Conservation (phyloP, 2,888 invertebrate species). For the Phoenoteleia sp. region DNA sequence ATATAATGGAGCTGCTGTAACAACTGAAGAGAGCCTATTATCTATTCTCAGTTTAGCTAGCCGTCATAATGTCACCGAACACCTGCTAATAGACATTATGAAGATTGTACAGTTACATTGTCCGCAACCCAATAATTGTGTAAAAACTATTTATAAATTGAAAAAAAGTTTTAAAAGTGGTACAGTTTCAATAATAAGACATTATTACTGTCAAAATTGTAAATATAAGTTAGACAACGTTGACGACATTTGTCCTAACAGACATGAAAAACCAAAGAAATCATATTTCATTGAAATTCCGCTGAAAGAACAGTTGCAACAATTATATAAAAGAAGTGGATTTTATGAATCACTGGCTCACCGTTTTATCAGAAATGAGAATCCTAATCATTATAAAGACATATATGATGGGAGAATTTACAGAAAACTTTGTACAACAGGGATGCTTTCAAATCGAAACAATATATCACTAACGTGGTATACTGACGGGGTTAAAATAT, state of each 20-base stretch:
- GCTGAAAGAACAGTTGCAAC: not conserved
- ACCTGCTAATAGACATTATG: not conserved
- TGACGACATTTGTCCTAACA: not conserved
- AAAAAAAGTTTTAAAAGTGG: not conserved
- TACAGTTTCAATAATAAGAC: not conserved
- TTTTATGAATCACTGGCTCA: not conserved
- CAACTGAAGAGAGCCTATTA: not conserved
- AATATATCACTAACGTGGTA: constrained; percentile 12
- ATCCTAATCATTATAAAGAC: not conserved
- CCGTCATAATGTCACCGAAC: not conserved
- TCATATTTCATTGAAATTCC: constrained; percentile 13
- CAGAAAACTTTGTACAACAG: not conserved
- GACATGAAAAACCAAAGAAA: not conserved
- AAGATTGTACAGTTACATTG: not conserved
- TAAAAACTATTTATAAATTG: not conserved
- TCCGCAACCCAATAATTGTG: no score
- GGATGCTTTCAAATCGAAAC: not conserved
- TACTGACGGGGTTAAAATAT: constrained; percentile 9
- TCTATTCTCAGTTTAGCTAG: not conserved
- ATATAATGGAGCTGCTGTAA: not conserved
- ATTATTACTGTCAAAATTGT: not conserved
- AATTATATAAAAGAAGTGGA: not conserved
- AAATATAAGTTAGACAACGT: not conserved
- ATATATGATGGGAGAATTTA: constrained; percentile 6
- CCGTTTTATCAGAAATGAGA: not conserved